Evolutionary conservation across 1,140 invertebrate genomes (phyloP), one percentile per base, ranked within the genome.

Genomic region (Lutraria rhynchaena): DNA sequence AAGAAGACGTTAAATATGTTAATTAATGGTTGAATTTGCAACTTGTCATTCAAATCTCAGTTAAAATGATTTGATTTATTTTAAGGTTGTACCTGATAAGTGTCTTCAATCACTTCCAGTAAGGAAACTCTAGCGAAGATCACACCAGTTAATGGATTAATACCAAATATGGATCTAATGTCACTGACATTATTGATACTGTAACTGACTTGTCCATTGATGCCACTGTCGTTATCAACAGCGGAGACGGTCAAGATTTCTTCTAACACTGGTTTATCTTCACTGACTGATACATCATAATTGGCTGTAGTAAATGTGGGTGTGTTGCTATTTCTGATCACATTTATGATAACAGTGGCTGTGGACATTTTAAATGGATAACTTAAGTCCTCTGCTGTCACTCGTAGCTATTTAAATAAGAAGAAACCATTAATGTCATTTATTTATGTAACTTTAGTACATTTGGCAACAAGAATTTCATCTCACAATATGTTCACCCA

Each of bases 151-250:
- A 41, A 61, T 2, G 76, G 15, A 35, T 88, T 71, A 31, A 88
- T 85, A 49, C 84, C 74, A 77, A 88, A 86, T 7, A 84, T 22
- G 24, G 46, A 44, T 19, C 69, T 74, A 2, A 49, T 37, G 1
- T 24, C 57, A 24, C 46, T 41, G n/a, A 37, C 58, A 24, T 53
- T 35, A 70, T 61, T 41, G 51, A 76, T n/a, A 41, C 55, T 41
- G 77, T 86, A 88, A 22, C 24, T 27, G 37, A 88, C 41, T 31
- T 74, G 49, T 27, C 83, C 87, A 67, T 88, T 86, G 5, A 27
- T 37, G 37, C 57, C 78, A 19, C 57, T 31, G 44, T 88, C 87
- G 24, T 65, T 44, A 63, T 88, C 87, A 22, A 44, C 49, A 15
- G 87, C 87, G 17, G 17, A 44, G 13, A 87, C 82, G 3, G 44